Evolutionary conservation across 2,888 invertebrate species (phyloP), one percentile per base, ranked within the genome.

Genomic region (Tetragonula carbonaria): DNA sequence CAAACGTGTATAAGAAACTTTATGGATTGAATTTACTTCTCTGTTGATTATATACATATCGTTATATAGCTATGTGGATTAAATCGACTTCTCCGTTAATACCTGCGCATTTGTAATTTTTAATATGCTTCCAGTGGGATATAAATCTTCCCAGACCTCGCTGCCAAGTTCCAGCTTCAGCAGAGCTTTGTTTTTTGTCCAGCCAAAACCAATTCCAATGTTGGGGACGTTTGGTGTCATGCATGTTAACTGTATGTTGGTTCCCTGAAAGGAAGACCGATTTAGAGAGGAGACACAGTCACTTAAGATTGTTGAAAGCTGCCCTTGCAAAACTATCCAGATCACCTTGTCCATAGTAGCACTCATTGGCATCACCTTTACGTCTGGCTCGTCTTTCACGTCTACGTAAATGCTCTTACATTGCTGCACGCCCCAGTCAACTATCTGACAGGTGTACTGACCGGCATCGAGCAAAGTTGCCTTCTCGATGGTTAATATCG

Each of bases 71-170:
- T 38, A 5, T 5, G 38, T 38, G 38, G 38, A 38, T 38, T 38
- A 38, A 38, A 38, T 38, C 0, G 5, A 38, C 8, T 2, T 70
- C 4, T 6, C 4, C 11, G 55, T 21, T 45, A 57, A 33, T 23
- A 16, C 97, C 95, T 97, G 97, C 68, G 97, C 96, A 90, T 97
- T 97, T 89, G 96, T 96, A 51, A 98, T 96, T 92, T 97, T 97
- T 8, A 98, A 95, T 77, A 98, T 97, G 91, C 97, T 98, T 14
- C 98, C 98, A 80, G 97, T 97, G 0, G 98, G 98, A 93, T 97
- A 97, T 50, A 98, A 95, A 92, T 98, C 97, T 93, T 98, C 98
- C 96, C 98, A 98, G 89, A 97, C 97, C 91, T 97, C 97, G n/a
- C 96, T 95, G 11, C 97, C 97, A 0, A 97, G 97, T 74, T 96